Conservation (phyloP, 2,797 vertebrate species). For the Rhynchonycteris naso region DNA sequence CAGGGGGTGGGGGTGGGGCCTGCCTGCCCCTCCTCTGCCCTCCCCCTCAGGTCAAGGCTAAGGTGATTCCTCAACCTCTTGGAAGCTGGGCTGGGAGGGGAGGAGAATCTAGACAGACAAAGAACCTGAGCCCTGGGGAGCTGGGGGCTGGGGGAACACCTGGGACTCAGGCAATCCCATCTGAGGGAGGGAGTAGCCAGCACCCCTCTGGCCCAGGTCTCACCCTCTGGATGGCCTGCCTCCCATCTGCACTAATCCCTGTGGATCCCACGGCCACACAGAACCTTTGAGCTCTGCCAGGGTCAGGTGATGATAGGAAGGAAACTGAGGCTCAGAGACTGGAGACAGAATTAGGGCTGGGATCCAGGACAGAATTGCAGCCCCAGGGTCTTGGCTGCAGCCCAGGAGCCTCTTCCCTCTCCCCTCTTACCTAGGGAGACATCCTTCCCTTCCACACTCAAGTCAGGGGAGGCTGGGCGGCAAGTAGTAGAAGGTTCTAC, state of each 20-base stretch:
- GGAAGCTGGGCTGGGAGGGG: slow-evolving; percentile 56
- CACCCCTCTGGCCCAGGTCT: slow-evolving; percentile 52
- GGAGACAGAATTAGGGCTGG: neutral
- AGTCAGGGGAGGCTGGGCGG: neutral
- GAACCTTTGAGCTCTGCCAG: neutral
- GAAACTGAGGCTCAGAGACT: slow-evolving; percentile 54
- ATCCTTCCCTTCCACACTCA: neutral
- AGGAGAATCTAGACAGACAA: slow-evolving; percentile 72
- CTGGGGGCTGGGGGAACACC: slow-evolving; percentile 61
- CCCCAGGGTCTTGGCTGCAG: rapidly evolving
- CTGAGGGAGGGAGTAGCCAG: slow-evolving; percentile 25
- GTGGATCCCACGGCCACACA: neutral
- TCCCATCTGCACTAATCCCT: slow-evolving; percentile 1
- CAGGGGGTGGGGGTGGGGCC: slow-evolving; percentile 61
- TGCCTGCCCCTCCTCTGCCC: slow-evolving; percentile 55
- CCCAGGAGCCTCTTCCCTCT: neutral
- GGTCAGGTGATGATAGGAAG: neutral
- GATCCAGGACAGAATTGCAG: slow-evolving; percentile 62
- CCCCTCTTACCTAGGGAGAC: neutral
- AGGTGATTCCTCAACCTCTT: slow-evolving; percentile 80
- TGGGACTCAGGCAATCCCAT: slow-evolving; percentile 60
- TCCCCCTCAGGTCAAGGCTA: slow-evolving; percentile 78
- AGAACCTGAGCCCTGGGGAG: slow-evolving; percentile 54
- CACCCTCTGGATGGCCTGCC: neutral
- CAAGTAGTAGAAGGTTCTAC: neutral